phyloP scores from a whole-genome alignment of 2,797 vertebrate genomes.

The Carapus acus region DNA sequence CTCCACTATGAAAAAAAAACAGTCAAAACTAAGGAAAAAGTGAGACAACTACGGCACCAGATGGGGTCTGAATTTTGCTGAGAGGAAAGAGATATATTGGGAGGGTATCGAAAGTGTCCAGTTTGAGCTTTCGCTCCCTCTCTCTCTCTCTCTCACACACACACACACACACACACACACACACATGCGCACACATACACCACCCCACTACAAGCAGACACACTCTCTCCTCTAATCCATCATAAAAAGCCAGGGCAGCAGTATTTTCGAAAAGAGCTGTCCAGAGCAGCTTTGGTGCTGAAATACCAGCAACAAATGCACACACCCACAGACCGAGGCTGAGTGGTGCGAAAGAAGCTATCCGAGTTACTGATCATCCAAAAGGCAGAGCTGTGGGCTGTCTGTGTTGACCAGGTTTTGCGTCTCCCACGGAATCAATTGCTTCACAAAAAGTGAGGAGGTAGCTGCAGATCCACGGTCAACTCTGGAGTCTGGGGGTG shows the following conservation, averaged over 20 bases:
- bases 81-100: constrained; percentile 1
- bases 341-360: constrained; percentile 9
- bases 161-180: constrained; percentile 2
- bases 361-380: constrained; percentile 35
- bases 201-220: too few species aligned
- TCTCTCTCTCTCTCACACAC: constrained; percentile 1
- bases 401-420: constrained; percentile 40
- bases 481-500: too few species aligned
- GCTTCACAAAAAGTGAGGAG: too few species aligned
- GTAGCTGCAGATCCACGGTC: too few species aligned
- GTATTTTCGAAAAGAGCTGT: constrained; percentile 27
- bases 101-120: constrained; percentile 8
- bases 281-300: not conserved
- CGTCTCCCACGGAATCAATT: constrained; percentile 1
- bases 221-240: constrained; percentile 50
- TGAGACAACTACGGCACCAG: constrained; percentile 27
- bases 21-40: constrained; percentile 8
- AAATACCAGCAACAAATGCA: constrained; percentile 2
- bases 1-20: constrained; percentile 24
- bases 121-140: constrained; percentile 1
- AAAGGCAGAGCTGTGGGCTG: constrained; percentile 35
- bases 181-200: constrained; percentile 6
- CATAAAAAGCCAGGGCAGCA: constrained; percentile 37
- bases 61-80: not conserved
- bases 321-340: constrained; percentile 10